A percentile compares a stretch with the other conserved stretches of the same genome.
Evolutionary conservation across 2,888 invertebrate species (phyloP).

Genomic region (Eilema sororculum): DNA sequence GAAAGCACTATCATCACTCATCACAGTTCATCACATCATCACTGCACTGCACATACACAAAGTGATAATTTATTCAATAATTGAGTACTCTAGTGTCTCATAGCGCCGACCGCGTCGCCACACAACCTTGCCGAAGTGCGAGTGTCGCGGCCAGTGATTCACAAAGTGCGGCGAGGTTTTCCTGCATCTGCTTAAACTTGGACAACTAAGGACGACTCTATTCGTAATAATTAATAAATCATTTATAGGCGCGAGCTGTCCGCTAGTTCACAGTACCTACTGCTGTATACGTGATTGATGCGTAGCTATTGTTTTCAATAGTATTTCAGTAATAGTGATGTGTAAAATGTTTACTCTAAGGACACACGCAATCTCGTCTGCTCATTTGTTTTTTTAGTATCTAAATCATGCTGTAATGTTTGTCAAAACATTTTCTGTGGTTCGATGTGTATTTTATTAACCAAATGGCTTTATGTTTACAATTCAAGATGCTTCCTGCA

Average conservation of each 20-base stretch:
- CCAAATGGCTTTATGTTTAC: background rate
- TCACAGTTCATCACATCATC: constrained; percentile 22
- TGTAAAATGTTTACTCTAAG: constrained; percentile 15
- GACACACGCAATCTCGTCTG: background rate
- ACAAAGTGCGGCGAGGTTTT: constrained; percentile 58
- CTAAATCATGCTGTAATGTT: background rate
- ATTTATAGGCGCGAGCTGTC: background rate
- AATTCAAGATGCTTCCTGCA: background rate
- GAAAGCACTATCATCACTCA: constrained; percentile 21
- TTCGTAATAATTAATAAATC: constrained; percentile 25
- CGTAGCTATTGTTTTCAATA: constrained; percentile 5
- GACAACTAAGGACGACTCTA: constrained; percentile 34
- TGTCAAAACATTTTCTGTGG: background rate
- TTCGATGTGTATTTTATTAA: background rate
- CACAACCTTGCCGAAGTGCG: constrained; percentile 27
- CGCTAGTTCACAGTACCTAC: background rate
- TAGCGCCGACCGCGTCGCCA: constrained; percentile 12
- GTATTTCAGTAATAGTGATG: background rate
- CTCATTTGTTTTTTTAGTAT: background rate
- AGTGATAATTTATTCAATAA: constrained; percentile 4
- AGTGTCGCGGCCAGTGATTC: constrained; percentile 62
- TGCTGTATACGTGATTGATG: background rate
- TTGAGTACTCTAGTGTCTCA: background rate
- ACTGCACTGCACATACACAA: constrained; percentile 7
- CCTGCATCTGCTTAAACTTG: constrained; percentile 37